Base-by-base conservation (phyloP, 2,113 vertebrate species). In the Anser brachyrhynchus region DNA sequence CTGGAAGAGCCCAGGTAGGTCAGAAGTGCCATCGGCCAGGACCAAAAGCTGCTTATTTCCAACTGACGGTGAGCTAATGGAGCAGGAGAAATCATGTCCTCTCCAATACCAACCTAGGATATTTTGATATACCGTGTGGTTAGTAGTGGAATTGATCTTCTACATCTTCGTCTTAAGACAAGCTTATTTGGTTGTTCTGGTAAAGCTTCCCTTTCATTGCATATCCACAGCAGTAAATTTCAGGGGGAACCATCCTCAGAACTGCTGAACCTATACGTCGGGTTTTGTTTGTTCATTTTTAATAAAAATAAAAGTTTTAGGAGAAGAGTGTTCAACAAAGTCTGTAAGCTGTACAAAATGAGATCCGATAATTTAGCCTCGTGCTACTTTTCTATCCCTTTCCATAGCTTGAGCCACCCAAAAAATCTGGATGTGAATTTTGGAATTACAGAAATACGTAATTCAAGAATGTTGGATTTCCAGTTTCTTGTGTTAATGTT, bases 41-140 rank as follows among this genome's bases (percentile, higher is more conserved):
- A 44, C 11, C 26, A 29, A 58, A 21, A 52, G 28, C 21, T n/a
- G 0, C 65, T 55, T 21, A n/a, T 51, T 23, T 11, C 20, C 37
- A 49, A 18, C 37, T 18, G 4, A 9, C 3, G 4, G 64, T 66
- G 11, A 7, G 58, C 5, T 4, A 37, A 13, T 0, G 6, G 10
- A 20, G 5, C 5, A 8, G 44, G 29, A n/a, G 29, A n/a, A 61
- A 20, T 5, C 5, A 1, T 2, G 11, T 6, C 11, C 39, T 19
- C 8, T 41, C 5, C 31, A 13, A 1, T 33, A 20, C 16, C 26
- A 13, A 11, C 13, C 35, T 33, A 29, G 7, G 14, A 14, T 66
- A 1, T 57, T 58, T 55, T 4, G 11, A 1, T 29, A 2, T 2
- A 1, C 41, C 28, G 26, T 0, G 0, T 0, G 0, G 29, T n/a